Evolutionary conservation across 2,113 vertebrate genomes (phyloP).

Genomic region (Ascaphus truei): DNA sequence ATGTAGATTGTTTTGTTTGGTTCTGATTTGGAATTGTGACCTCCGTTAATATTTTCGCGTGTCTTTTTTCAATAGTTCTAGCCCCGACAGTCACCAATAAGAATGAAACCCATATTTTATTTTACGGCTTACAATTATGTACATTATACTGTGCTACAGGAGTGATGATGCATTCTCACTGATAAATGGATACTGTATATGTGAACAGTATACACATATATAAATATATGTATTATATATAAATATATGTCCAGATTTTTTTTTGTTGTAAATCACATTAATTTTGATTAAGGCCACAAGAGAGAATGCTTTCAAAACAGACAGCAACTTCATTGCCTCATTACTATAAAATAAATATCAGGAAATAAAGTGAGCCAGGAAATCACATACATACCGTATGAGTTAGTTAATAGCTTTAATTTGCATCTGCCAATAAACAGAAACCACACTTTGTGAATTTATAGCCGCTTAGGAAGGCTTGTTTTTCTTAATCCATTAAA

Average conservation of each 20-base stretch:
- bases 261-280: neutral
- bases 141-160: no score
- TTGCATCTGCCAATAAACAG: conserved; percentile 40
- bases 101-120: no score
- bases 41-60: no score
- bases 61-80: no score
- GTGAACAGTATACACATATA: no score
- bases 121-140: no score
- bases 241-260: neutral
- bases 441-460: conserved; percentile 41
- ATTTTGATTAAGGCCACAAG: neutral
- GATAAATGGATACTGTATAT: no score
- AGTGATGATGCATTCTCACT: no score
- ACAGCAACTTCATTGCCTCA: neutral
- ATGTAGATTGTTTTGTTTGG: no score
- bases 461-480: conserved; percentile 38
- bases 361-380: conserved; percentile 28
- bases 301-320: conserved; percentile 1
- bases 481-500: conserved; percentile 41
- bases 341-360: conserved; percentile 27
- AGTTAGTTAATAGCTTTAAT: conserved; percentile 44
- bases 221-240: neutral
- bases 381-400: conserved; percentile 36
- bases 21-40: no score
- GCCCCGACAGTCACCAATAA: no score